Conservation (phyloP, 1,140 invertebrate genomes). For the Ephestia elutella region DNA sequence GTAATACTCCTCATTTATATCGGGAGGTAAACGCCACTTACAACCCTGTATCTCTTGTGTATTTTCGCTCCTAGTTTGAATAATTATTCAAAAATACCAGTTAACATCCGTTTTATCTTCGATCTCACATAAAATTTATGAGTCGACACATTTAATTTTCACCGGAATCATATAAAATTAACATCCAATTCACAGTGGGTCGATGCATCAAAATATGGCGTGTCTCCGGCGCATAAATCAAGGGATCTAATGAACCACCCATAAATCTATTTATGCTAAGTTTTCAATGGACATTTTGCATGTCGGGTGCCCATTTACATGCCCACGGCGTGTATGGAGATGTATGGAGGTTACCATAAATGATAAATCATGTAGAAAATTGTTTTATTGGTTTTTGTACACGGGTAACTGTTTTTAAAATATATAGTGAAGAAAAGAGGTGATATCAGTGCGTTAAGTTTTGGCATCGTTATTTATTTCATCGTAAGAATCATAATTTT, state of each 20-base stretch:
- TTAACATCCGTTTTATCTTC: no score
- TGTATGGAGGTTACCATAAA: neutral
- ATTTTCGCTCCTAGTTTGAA: no score
- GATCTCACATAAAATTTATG: neutral
- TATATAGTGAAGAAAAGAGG: no score
- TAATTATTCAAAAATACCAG: neutral
- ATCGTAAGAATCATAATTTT: no score
- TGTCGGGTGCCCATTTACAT: slow-evolving; percentile 34
- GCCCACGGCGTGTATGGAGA: neutral
- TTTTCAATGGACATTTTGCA: slow-evolving; percentile 62
- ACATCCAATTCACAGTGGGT: neutral
- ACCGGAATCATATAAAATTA: neutral
- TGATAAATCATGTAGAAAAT: slow-evolving; percentile 20
- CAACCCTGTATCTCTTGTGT: no score
- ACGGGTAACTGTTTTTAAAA: slow-evolving; percentile 17
- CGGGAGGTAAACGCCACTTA: no score
- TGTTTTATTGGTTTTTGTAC: slow-evolving; percentile 22
- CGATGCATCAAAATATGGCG: slow-evolving; percentile 20
- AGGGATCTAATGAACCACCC: slow-evolving; percentile 26
- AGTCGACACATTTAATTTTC: neutral
- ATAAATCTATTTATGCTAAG: slow-evolving; percentile 61
- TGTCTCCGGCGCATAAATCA: slow-evolving; percentile 43
- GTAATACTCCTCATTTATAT: no score
- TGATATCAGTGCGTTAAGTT: no score
- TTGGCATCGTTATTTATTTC: no score